phyloP scores from a whole-genome alignment of 2,113 vertebrate genomes.

The Porphyrio hochstetteri region DNA sequence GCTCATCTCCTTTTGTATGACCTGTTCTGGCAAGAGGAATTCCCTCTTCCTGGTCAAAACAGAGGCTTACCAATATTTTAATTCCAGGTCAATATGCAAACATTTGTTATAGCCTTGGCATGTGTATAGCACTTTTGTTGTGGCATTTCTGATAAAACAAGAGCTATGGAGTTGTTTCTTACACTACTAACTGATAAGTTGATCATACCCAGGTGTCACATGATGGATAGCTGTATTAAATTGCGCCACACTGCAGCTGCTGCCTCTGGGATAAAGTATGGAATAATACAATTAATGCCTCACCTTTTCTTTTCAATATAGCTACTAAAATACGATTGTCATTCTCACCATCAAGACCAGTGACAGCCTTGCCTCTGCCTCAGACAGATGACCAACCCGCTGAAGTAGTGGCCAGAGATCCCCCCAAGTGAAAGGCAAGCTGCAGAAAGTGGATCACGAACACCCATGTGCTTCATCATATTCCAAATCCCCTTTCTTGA shows the following conservation, averaged over 20 bases:
- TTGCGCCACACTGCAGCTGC: background rate
- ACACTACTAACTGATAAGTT: background rate
- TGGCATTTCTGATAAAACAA: background rate
- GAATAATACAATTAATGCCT: background rate
- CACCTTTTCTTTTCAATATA: background rate
- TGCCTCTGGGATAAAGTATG: background rate
- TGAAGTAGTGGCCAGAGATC: background rate
- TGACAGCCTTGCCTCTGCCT: background rate
- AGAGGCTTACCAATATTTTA: background rate
- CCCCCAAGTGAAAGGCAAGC: background rate
- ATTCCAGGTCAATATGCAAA: background rate
- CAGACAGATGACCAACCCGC: background rate
- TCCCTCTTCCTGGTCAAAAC: background rate
- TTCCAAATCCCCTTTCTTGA: background rate
- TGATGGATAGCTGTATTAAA: background rate
- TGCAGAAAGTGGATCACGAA: background rate
- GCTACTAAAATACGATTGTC: background rate
- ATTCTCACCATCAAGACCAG: background rate
- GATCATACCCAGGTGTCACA: background rate
- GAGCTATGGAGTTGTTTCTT: background rate
- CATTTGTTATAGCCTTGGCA: background rate
- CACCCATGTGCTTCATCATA: background rate
- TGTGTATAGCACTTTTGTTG: fast-evolving
- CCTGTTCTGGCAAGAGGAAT: background rate
- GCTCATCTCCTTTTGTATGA: background rate